Evolutionary conservation across 2,797 vertebrate genomes (phyloP).

Genomic region (Halcyon chelicuti): DNA sequence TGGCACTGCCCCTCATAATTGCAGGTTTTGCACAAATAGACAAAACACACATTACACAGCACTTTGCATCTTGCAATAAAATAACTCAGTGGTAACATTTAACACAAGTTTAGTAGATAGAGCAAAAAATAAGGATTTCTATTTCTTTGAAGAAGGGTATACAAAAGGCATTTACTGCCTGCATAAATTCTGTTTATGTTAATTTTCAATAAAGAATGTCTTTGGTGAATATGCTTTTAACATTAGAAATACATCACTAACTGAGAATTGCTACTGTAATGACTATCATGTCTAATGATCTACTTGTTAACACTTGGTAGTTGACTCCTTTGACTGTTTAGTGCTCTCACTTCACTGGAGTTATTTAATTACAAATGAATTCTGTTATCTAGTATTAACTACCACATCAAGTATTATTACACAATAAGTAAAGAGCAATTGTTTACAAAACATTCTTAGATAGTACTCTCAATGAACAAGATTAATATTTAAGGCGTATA

Average conservation of each 20-base stretch:
- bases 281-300: neutral
- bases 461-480: neutral
- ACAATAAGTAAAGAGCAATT: conserved; percentile 31
- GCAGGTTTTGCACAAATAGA: conserved; percentile 32
- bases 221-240: conserved; percentile 1
- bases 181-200: neutral
- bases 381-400: conserved; percentile 28
- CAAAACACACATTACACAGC: neutral
- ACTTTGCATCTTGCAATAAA: neutral
- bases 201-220: neutral
- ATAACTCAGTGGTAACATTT: neutral
- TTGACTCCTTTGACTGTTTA: conserved; percentile 44
- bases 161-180: neutral
- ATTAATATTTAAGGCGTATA: neutral
- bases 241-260: neutral
- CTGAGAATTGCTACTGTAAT: conserved; percentile 41
- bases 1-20: conserved; percentile 25
- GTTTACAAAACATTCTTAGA: conserved; percentile 13
- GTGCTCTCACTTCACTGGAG: neutral
- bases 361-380: conserved; percentile 66
- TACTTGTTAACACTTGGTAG: neutral
- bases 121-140: neutral
- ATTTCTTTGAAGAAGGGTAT: neutral
- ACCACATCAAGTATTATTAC: conserved; percentile 33
- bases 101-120: neutral